Percentiles rank a stretch among this genome's conserved stretches.
Evolutionary conservation across 2,797 vertebrate species (phyloP).

Genomic region (Gymnothorax reevesii): DNA sequence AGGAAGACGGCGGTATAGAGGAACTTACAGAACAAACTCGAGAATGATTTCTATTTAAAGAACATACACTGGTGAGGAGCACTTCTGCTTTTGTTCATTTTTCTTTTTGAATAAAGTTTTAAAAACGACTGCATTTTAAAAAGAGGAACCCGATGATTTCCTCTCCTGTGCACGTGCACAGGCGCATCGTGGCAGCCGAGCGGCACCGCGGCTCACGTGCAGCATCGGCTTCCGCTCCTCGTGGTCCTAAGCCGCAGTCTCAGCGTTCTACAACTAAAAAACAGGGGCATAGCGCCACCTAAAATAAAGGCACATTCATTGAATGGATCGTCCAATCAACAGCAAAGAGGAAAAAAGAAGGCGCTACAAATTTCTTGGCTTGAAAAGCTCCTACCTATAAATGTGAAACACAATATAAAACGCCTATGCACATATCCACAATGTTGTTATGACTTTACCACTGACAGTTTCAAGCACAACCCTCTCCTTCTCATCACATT

Average conservation of each 20-base stretch:
- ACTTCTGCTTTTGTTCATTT: conserved; percentile 6
- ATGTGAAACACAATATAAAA: background rate
- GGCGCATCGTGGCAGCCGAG: background rate
- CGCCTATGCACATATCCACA: background rate
- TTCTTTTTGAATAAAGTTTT: background rate
- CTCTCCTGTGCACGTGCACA: background rate
- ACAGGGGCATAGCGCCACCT: background rate
- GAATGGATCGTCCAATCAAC: background rate
- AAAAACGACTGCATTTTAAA: background rate
- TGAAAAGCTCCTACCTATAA: background rate
- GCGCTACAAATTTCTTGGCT: background rate
- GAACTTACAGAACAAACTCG: background rate
- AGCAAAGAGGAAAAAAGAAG: background rate
- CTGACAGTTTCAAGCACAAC: background rate
- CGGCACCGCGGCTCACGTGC: background rate
- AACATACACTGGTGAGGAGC: background rate
- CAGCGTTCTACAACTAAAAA: background rate
- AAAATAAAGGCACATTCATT: background rate
- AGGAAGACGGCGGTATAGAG: no score
- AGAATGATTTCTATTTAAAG: conserved; percentile 8
- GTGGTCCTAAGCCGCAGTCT: background rate
- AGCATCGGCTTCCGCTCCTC: no score
- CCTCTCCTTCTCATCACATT: background rate
- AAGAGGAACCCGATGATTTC: background rate
- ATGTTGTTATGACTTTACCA: background rate